Percentiles rank a stretch among this genome's conserved stretches.
These are phyloP conservation scores for Sorex araneus DNA, from an alignment of 2,113 vertebrate species.

Conservation along the genomic window DNA sequence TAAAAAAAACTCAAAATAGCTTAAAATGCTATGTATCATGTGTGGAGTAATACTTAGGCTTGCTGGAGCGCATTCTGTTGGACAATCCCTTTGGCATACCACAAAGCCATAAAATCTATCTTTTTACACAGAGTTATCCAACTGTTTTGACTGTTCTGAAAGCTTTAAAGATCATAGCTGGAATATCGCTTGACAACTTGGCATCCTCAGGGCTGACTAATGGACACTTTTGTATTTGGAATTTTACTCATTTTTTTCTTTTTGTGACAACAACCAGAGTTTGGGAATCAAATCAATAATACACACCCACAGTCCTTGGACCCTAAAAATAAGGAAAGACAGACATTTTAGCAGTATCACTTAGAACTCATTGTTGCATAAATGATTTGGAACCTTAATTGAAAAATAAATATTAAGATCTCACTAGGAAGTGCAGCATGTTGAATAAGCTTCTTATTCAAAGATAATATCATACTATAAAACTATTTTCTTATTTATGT, in stretches of 20 bases:
- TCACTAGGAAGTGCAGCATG: constrained; percentile 1
- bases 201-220: constrained; percentile 48
- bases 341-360: neutral
- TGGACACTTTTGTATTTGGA: constrained; percentile 19
- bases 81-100: constrained; percentile 77
- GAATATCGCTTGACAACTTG: constrained; percentile 74
- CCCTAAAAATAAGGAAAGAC: constrained; percentile 2
- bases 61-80: constrained; percentile 58
- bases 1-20: constrained; percentile 62
- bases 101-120: constrained; percentile 70
- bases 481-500: constrained; percentile 32
- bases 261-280: constrained; percentile 27
- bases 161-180: constrained; percentile 65
- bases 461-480: neutral
- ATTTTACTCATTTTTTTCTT: neutral
- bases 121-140: constrained; percentile 67
- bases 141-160: constrained; percentile 45
- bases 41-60: constrained; percentile 66
- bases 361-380: constrained; percentile 25
- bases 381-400: constrained; percentile 10
- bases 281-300: constrained; percentile 38
- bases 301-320: neutral
- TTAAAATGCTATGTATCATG: constrained; percentile 59
- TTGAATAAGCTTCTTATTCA: neutral
- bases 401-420: neutral